Percentiles rank a stretch among this genome's conserved stretches.
Evolutionary conservation across 2,113 vertebrate species (phyloP).

Genomic region (Tetrax tetrax): DNA sequence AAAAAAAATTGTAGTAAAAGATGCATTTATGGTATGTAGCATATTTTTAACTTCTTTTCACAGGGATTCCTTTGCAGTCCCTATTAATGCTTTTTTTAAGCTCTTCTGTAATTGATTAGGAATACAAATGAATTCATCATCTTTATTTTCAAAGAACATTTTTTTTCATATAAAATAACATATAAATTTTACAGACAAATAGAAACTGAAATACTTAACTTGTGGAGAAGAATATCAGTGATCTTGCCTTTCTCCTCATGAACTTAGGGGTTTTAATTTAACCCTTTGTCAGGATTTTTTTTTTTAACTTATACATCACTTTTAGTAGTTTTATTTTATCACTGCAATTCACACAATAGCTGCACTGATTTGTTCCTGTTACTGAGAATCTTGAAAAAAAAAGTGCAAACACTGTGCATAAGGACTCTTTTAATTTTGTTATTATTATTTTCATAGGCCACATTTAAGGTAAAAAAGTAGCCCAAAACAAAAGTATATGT

Average conservation of each 20-base stretch:
- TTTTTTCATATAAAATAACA: no score
- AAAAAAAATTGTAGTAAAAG: not conserved
- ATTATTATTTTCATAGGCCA: not conserved
- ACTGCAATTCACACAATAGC: not conserved
- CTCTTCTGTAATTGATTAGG: not conserved
- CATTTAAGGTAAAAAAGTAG: not conserved
- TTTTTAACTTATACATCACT: fast-evolving
- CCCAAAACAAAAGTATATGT: not conserved
- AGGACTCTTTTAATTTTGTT: not conserved
- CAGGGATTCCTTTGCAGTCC: not conserved
- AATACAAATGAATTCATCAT: not conserved
- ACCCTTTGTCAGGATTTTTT: not conserved
- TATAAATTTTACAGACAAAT: no score
- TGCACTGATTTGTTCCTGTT: not conserved
- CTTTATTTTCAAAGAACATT: no score
- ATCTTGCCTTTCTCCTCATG: not conserved
- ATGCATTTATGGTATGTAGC: not conserved
- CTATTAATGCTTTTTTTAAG: not conserved
- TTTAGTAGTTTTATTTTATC: not conserved
- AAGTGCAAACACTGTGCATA: not conserved
- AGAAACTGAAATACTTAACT: no score
- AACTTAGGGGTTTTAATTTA: not conserved
- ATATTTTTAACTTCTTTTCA: not conserved
- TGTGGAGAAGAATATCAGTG: no score
- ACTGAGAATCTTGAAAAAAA: not conserved